Conservation (phyloP, 2,888 invertebrate genomes). For the Hypsopygia costalis region DNA sequence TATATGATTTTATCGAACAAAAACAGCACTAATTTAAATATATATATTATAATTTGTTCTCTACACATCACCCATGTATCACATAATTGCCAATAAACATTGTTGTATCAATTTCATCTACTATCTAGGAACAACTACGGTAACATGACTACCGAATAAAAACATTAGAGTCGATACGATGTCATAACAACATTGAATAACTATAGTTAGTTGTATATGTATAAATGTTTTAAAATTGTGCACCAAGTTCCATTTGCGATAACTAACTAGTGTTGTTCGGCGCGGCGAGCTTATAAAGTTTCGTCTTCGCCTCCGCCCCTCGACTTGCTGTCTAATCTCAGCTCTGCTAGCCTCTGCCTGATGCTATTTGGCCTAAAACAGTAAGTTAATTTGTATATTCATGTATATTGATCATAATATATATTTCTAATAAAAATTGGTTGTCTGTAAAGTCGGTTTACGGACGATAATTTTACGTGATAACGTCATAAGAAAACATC, state of each 20-base stretch:
- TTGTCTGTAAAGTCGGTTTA: no score
- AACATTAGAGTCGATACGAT: background rate
- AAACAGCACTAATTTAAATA: conserved; percentile 1
- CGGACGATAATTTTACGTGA: no score
- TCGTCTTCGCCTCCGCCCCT: conserved; percentile 66
- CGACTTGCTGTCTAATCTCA: conserved; percentile 66
- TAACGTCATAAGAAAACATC: no score
- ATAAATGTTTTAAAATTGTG: conserved; percentile 38
- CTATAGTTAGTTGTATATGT: conserved; percentile 21
- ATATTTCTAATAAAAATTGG: no score
- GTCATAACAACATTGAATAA: conserved; percentile 27
- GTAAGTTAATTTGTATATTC: no score
- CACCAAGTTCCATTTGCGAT: conserved; percentile 37
- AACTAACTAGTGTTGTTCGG: conserved; percentile 23
- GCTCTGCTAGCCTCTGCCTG: conserved; percentile 62
- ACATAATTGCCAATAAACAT: conserved; percentile 30
- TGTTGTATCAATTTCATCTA: conserved; percentile 19
- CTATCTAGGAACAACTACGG: conserved; percentile 25
- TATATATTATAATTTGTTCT: conserved; percentile 21
- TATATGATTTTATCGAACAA: conserved; percentile 2
- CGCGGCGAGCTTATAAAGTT: conserved; percentile 35
- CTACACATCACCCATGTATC: conserved; percentile 38
- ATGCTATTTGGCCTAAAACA: conserved; percentile 60
- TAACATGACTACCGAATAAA: conserved; percentile 24
- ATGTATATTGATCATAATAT: no score